A percentile compares a stretch with the other conserved stretches of the same genome.
These are phyloP conservation scores for Anoura caudifer DNA, from an alignment of 2,113 vertebrate species.

Conservation along the genomic window DNA sequence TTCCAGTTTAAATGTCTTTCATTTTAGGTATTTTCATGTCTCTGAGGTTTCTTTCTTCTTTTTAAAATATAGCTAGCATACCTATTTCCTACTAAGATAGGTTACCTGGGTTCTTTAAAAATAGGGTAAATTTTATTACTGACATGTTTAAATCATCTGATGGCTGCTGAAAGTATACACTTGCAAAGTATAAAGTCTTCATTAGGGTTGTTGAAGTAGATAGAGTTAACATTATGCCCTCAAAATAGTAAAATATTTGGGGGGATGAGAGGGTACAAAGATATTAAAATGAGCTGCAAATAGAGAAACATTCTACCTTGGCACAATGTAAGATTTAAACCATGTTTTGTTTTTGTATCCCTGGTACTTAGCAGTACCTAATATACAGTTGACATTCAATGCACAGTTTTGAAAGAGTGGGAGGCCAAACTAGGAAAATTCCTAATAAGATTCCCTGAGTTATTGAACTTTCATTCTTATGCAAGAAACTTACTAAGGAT, in stretches of 20 bases:
- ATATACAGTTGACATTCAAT: background rate
- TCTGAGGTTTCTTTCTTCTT: background rate
- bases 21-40: background rate
- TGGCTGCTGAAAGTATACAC: background rate
- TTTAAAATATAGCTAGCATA: background rate
- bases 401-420: background rate
- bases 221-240: constrained; percentile 18
- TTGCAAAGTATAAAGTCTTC: constrained; percentile 20
- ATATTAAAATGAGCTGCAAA: constrained; percentile 7
- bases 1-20: constrained; percentile 25
- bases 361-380: background rate
- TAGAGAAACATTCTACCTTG: background rate
- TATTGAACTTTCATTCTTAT: constrained; percentile 14
- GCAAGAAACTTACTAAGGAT: background rate
- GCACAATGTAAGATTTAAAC: constrained; percentile 16
- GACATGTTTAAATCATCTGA: background rate
- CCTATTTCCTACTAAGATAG: background rate
- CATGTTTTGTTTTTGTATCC: background rate
- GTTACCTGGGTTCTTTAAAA: background rate
- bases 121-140: constrained; percentile 13
- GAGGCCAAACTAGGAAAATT: background rate
- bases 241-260: constrained; percentile 41
- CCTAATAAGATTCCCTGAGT: background rate
- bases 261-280: background rate
- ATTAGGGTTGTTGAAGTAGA: background rate